Percentiles rank a stretch among this genome's conserved stretches.
phyloP scores from a whole-genome alignment of 2,113 vertebrate species.

The Sander lucioperca region DNA sequence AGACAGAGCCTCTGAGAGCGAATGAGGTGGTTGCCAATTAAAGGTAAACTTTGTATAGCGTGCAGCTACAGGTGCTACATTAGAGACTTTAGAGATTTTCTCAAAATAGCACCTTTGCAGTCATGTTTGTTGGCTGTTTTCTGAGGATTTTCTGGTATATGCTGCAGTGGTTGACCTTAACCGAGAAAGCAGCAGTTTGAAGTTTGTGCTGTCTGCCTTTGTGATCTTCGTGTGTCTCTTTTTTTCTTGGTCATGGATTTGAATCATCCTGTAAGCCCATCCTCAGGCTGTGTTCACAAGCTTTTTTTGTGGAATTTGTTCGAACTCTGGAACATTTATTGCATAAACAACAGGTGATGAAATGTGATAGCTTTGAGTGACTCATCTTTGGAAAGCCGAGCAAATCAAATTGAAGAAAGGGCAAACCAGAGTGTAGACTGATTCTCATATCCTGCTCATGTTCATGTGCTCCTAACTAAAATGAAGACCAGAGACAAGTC shows the following conservation, averaged over 20 bases:
- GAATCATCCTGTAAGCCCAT: not conserved
- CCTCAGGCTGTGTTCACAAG: constrained; percentile 1
- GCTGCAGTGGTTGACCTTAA: constrained; percentile 7
- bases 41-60: not conserved
- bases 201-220: not conserved
- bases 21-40: not conserved
- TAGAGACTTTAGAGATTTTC: not conserved
- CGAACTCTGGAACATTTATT: constrained; percentile 21
- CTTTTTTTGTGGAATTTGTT: not conserved
- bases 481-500: constrained; percentile 12
- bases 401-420: constrained; percentile 45
- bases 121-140: constrained; percentile 4
- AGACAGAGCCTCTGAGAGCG: not conserved
- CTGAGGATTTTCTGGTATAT: not conserved
- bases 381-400: not conserved
- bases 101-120: not conserved
- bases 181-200: not conserved
- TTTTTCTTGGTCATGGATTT: not conserved
- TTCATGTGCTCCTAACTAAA: constrained; percentile 11
- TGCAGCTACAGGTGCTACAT: not conserved
- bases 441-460: constrained; percentile 14
- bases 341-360: constrained; percentile 1
- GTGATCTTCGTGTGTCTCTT: constrained; percentile 3
- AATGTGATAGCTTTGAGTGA: constrained; percentile 3
- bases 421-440: constrained; percentile 39